Base-by-base conservation (phyloP, 2,888 invertebrate species). In the Orgyia antiqua region DNA sequence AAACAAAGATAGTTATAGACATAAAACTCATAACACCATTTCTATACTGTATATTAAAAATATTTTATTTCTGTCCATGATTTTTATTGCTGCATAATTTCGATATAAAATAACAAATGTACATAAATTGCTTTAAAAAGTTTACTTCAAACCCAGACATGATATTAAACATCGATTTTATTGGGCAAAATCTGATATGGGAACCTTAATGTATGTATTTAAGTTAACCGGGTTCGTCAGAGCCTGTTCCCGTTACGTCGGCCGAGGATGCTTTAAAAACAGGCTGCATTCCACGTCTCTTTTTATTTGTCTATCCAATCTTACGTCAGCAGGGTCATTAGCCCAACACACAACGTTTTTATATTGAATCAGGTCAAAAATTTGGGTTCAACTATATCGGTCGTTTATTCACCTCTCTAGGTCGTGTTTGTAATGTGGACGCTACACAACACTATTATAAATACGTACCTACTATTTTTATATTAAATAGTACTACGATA, bases 381-480 rank as follows among this genome's bases (percentile, higher is more conserved):
- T 77, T 73, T 77, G 62, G 76, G 77, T 72, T 66, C 68, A 35
- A 58, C 51, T 58, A 68, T 72, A 70, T 73, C 73, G 70, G 65
- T 36, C 71, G 79, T 78, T 75, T 80, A 59, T 79, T 80, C 75
- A 82, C 75, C 79, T 78, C 68, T 78, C 77, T 80, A 78, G 79
- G 80, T 75, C 78, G 66, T 48, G 64, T 45, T 58, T 41, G 33
- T 36, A 47, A 34, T 39, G 37, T 49, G 35, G 33, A 46, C 33
- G 45, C 23, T 36, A 32, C 33, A 42, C 43, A 33, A 37, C 36
- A 38, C 37, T 33, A 23, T 10, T 36, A 28, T 42, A 15, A 31
- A 31, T 31, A 17, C 28, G 10, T n/a, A n/a, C n/a, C n/a, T 29
- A 24, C 12, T 15, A 23, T 10, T 15, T 18, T 15, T 13, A 18